phyloP scores from a whole-genome alignment of 1,140 invertebrate genomes.

The Hyphantria cunea region DNA sequence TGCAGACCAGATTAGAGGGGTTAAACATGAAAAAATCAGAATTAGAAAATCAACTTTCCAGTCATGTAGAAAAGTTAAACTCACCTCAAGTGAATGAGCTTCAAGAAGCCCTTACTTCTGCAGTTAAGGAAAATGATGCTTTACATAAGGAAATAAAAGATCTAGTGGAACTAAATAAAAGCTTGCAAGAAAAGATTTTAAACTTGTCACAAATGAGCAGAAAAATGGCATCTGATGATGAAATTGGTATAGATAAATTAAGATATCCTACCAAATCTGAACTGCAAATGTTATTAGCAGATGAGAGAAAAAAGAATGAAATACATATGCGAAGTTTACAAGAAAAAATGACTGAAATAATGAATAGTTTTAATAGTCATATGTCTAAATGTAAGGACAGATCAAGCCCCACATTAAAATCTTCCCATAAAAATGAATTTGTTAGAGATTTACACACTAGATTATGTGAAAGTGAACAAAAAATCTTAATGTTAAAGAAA shows the following conservation, averaged over 20 bases:
- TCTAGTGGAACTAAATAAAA: conserved; percentile 66
- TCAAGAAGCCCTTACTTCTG: conserved; percentile 49
- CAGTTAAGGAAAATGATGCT: conserved; percentile 59
- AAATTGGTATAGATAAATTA: conserved; percentile 41
- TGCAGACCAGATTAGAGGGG: conserved; percentile 61
- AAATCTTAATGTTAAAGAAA: conserved; percentile 72
- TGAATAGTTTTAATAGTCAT: conserved; percentile 62
- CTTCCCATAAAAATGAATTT: conserved; percentile 49
- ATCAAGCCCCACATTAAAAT: conserved; percentile 34
- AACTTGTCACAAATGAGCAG: conserved; percentile 54
- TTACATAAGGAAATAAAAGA: conserved; percentile 69
- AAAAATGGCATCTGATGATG: conserved; percentile 23
- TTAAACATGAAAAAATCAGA: conserved; percentile 58
- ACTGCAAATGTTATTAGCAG: conserved; percentile 64
- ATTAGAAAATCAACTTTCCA: conserved; percentile 56
- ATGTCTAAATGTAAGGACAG: conserved; percentile 44
- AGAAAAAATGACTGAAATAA: conserved; percentile 68
- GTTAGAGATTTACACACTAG: conserved; percentile 65
- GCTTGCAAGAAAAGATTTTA: conserved; percentile 70
- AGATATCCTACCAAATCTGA: conserved; percentile 66
- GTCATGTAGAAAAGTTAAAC: conserved; percentile 37
- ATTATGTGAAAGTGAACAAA: conserved; percentile 76
- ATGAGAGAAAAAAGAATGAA: conserved; percentile 78
- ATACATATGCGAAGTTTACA: conserved; percentile 67
- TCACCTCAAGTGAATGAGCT: conserved; percentile 44